Percentiles rank a stretch among this genome's conserved stretches.
Conservation (phyloP, 2,113 vertebrate species). For the Gracilinanus agilis region DNA sequence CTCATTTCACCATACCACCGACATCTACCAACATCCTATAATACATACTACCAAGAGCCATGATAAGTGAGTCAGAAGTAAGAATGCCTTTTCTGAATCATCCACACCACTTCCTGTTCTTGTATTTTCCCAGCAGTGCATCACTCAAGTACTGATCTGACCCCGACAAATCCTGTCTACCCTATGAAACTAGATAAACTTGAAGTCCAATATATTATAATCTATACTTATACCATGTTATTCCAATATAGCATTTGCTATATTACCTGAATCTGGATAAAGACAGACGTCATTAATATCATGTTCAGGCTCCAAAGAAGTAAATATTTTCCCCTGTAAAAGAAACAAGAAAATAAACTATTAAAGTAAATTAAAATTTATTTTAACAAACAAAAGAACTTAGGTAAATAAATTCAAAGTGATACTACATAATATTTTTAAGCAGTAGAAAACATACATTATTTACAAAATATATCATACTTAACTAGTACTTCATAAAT, state of each 20-base stretch:
- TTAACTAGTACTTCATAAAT: neutral
- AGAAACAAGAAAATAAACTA: constrained; percentile 55
- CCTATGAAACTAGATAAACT: neutral
- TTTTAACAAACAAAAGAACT: neutral
- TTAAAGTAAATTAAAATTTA: constrained; percentile 5
- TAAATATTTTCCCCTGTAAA: constrained; percentile 95
- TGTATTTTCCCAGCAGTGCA: neutral
- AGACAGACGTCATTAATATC: constrained; percentile 96
- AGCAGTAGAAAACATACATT: neutral
- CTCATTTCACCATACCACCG: constrained; percentile 14
- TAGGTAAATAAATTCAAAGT: constrained; percentile 5
- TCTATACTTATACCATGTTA: neutral
- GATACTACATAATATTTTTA: neutral
- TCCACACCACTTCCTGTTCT: constrained; percentile 42
- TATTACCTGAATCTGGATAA: constrained; percentile 93
- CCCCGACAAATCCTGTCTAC: neutral
- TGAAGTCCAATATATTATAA: neutral
- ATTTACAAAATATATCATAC: neutral
- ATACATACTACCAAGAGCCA: constrained; percentile 27
- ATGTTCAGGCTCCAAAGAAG: constrained; percentile 93
- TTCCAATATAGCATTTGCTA: neutral
- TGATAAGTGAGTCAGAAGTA: constrained; percentile 40
- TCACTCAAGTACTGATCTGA: neutral
- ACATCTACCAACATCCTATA: neutral
- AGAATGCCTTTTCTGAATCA: constrained; percentile 50